Conservation (phyloP, 2,888 invertebrate genomes). For the Griposia aprilina region DNA sequence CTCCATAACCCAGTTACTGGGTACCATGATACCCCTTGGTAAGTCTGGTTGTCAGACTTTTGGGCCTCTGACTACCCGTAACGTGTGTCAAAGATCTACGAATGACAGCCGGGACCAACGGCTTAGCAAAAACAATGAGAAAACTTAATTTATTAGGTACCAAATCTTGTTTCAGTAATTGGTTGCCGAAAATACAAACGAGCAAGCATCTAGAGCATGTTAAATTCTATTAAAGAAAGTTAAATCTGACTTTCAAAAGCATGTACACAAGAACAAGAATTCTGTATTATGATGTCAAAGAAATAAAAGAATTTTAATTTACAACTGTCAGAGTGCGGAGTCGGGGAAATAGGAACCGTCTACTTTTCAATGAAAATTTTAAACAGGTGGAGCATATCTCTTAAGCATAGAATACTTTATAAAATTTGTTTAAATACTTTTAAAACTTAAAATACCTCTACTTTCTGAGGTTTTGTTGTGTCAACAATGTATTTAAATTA, state of each 20-base stretch:
- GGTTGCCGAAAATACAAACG: not conserved
- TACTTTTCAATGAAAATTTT: not conserved
- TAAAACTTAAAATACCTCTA: slow-evolving; percentile 16
- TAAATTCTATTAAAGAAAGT: slow-evolving; percentile 19
- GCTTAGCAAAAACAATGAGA: not conserved
- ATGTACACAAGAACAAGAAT: not conserved
- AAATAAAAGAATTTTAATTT: slow-evolving; percentile 15
- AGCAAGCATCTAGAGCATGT: not conserved
- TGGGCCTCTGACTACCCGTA: not conserved
- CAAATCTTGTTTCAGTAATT: not conserved
- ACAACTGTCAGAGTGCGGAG: slow-evolving; percentile 18
- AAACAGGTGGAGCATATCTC: not conserved
- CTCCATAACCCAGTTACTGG: not conserved
- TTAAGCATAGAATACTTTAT: slow-evolving; percentile 6
- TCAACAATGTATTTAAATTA: slow-evolving; percentile 53
- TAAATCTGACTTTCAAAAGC: not conserved
- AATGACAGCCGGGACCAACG: not conserved
- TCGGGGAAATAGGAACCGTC: not conserved
- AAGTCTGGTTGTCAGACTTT: not conserved
- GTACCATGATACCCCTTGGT: not conserved
- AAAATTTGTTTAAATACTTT: too few relatives aligned
- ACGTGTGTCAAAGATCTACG: not conserved
- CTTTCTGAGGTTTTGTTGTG: slow-evolving; percentile 43
- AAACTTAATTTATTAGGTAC: not conserved
- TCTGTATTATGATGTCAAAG: not conserved